Evolutionary conservation across 2,888 invertebrate species (phyloP).

Genomic region (Drepana falcataria): DNA sequence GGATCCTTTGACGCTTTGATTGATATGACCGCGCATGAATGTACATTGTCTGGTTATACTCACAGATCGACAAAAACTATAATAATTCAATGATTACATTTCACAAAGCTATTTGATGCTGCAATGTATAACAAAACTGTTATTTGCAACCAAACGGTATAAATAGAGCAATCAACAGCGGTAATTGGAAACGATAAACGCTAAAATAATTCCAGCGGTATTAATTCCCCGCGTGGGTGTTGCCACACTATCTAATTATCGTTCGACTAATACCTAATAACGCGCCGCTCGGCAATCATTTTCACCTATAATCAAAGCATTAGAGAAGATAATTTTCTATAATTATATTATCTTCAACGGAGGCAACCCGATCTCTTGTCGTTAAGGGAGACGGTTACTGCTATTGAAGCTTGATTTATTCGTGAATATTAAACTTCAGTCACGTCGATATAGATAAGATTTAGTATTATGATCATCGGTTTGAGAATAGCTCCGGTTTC

Average conservation of each 20-base stretch:
- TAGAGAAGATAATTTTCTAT: not conserved
- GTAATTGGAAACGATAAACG: constrained; percentile 26
- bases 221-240: constrained; percentile 7
- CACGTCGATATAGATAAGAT: not conserved
- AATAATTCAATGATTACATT: no score
- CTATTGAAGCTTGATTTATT: not conserved
- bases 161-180: constrained; percentile 11
- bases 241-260: not conserved
- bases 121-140: constrained; percentile 1
- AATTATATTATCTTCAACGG: not conserved
- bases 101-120: no score
- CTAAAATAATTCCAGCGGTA: constrained; percentile 9
- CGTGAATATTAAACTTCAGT: not conserved
- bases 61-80: no score
- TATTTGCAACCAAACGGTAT: constrained; percentile 3
- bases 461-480: not conserved
- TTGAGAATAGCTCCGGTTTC: not conserved
- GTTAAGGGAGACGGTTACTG: not conserved
- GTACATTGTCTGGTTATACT: constrained; percentile 1
- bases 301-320: not conserved
- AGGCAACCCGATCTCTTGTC: not conserved
- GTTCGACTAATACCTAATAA: not conserved
- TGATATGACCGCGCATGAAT: constrained; percentile 5
- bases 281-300: not conserved
- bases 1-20: constrained; percentile 35